These are phyloP conservation scores for Seira musarum DNA, from an alignment of 2,888 invertebrate species.

Conservation along the genomic window DNA sequence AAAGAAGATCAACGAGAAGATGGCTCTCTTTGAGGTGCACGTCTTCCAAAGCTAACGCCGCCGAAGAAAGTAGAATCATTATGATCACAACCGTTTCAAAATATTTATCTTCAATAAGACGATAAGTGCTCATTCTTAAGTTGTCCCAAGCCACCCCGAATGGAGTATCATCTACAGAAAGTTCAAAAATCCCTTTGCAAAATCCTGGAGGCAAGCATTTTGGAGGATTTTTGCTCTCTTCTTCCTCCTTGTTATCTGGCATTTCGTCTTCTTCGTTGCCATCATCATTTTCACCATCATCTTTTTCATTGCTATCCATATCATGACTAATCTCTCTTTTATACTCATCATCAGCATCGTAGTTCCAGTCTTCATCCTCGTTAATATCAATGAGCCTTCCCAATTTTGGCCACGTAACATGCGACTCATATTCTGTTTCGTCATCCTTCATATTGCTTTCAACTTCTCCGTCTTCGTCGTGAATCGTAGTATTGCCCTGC, in stretches of 20 bases:
- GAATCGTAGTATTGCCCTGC: constrained; percentile 65
- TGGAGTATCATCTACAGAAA: constrained; percentile 92
- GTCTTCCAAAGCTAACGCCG: constrained; percentile 98
- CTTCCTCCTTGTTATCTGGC: constrained; percentile 29
- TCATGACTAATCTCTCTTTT: constrained; percentile 86
- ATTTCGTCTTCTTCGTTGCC: constrained; percentile 71
- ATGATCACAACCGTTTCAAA: constrained; percentile 99
- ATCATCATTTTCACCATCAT: constrained; percentile 76
- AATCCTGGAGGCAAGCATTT: constrained; percentile 95
- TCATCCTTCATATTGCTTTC: constrained; percentile 51
- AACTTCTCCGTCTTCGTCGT: constrained; percentile 75
- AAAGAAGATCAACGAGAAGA: constrained; percentile 92
- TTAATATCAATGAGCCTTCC: constrained; percentile 24
- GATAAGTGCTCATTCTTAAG: constrained; percentile 92
- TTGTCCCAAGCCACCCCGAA: constrained; percentile 97
- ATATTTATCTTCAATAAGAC: constrained; percentile 98
- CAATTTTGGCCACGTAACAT: constrained; percentile 60
- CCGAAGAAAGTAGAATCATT: constrained; percentile 98
- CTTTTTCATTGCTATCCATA: constrained; percentile 72
- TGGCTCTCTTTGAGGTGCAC: constrained; percentile 92
- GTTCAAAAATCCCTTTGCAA: constrained; percentile 88
- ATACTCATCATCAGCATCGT: constrained; percentile 1
- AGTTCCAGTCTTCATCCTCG: constrained; percentile 1
- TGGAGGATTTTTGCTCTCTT: constrained; percentile 82
- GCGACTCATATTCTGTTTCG: constrained; percentile 73